Conservation (phyloP, 23 tunicate species). For the Clavelina lepadiformis region DNA sequence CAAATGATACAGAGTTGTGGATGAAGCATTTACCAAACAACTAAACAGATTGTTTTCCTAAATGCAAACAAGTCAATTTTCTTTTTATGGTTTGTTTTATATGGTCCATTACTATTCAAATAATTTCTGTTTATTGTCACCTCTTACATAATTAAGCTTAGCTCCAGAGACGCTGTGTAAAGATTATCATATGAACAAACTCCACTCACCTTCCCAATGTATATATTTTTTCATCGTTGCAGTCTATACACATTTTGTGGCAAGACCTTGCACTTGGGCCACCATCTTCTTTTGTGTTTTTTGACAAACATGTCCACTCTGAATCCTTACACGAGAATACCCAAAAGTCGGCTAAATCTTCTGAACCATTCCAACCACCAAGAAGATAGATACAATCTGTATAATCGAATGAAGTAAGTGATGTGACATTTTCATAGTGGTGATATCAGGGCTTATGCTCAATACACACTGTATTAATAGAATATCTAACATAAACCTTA, state of each 20-base stretch:
- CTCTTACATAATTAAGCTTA: too few relatives aligned
- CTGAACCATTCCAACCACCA: conserved; percentile 84
- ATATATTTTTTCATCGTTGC: conserved; percentile 57
- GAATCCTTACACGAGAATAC: conserved; percentile 16
- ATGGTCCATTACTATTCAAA: too few relatives aligned
- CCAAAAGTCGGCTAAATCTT: conserved; percentile 82
- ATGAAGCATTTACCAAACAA: too few relatives aligned
- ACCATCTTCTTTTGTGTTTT: conserved; percentile 45
- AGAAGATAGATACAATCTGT: conserved; percentile 61
- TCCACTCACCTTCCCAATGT: conserved; percentile 69
- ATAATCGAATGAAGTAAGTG: background rate
- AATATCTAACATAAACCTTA: conserved; percentile 14
- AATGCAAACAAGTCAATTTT: too few relatives aligned
- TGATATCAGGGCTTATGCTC: background rate
- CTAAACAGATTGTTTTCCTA: too few relatives aligned
- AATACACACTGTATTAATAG: background rate
- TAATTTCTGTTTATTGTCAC: too few relatives aligned
- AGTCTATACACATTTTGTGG: conserved; percentile 86
- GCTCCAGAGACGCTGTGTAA: background rate
- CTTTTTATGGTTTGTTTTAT: too few relatives aligned
- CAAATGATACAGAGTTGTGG: too few relatives aligned
- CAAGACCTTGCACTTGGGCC: conserved; percentile 89
- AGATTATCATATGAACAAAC: background rate
- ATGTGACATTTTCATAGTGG: background rate
- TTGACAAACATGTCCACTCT: conserved; percentile 58